Evolutionary conservation across 2,113 vertebrate species (phyloP), one percentile per base, ranked within the genome.

Genomic region (Ptilorrhoa leucosticta): DNA sequence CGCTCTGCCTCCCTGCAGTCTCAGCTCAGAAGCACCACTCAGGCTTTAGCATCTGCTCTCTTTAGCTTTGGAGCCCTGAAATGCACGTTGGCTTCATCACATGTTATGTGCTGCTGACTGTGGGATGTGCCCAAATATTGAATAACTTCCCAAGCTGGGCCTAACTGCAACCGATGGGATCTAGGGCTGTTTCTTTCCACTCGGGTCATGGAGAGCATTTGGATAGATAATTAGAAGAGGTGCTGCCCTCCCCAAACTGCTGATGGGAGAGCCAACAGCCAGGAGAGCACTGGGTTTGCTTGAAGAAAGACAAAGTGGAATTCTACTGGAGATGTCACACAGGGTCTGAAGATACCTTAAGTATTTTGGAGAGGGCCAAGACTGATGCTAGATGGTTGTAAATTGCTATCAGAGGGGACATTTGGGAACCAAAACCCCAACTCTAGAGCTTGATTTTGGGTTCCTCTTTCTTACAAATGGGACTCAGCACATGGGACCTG

Each of bases 151-250:
- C 57, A 35, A 47, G 24, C 73, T 53, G 54, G 15, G 35, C 31
- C 47, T 70, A 17, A 40, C 42, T 84, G 5, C 2, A 28, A 10
- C 23, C 0, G 0, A 15, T 31, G 64, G 31, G 18, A 64, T 84
- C 20, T 77, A 37, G 54, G 47, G 30, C 42, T 61, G 20, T 40
- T 88, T 69, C 54, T 89, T 78, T 66, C 42, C n/a, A 21, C 30
- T 23, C 70, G 64, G 81, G 44, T 54, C 35, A 58, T 1, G 3
- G 19, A 78, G 56, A 57, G 15, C 22, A 16, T 50, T 81, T 39
- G 57, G 44, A 33, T 7, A 53, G 39, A 15, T 21, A 11, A 72
- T 16, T 22, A 39, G 48, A 78, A 51, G 64, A 71, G 33, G 12
- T 44, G 44, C 47, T 87, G 45, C 50, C 42, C 58, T 89, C 72